Evolutionary conservation across 2,888 invertebrate genomes (phyloP), one percentile per base, ranked within the genome.

Genomic region (Pardosa pseudoannulata): DNA sequence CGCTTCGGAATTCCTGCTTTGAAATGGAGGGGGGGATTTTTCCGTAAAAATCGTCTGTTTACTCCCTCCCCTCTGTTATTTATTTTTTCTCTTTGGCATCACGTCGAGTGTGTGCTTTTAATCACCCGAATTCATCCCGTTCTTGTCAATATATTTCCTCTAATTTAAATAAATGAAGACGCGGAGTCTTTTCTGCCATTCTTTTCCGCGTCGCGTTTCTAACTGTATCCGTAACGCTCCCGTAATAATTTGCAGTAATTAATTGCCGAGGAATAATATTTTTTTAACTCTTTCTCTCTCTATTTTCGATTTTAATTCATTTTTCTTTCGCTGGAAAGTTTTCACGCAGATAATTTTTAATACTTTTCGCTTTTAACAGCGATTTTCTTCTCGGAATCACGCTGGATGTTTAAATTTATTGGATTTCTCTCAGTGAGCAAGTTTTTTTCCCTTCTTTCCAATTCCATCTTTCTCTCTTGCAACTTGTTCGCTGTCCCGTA

Each of bases 111-210:
- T n/a, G 56, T 56, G 11, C 23, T 23, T 2, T 23, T 56, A 56
- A n/a, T 56, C 23, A 23, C 23, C n/a, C 7, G 23, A 3, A 56
- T 56, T 23, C 56, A 23, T 56, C 23, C 19, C 23, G 3, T 23
- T 23, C 56, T 56, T 56, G 56, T 56, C 56, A 56, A 56, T 56
- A 56, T 7, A 19, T 23, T 23, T 23, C 23, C 56, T 23, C 56
- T 56, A 56, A 56, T 56, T 56, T 56, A 56, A 56, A 56, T 56
- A 56, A 56, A 56, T 56, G 56, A 56, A 56, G 23, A 19, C 23
- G 3, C 56, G 23, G 3, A 11, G 16, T 11, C 16, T 13, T 13
- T 46, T 46, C 46, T 46, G 5, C 2, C 16, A 13, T 46, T 16
- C 16, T 46, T 16, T 16, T 16, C 16, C n/a, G 11, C 16, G 11